phyloP scores from a whole-genome alignment of 2,113 vertebrate species.

The Antidorcas marsupialis region DNA sequence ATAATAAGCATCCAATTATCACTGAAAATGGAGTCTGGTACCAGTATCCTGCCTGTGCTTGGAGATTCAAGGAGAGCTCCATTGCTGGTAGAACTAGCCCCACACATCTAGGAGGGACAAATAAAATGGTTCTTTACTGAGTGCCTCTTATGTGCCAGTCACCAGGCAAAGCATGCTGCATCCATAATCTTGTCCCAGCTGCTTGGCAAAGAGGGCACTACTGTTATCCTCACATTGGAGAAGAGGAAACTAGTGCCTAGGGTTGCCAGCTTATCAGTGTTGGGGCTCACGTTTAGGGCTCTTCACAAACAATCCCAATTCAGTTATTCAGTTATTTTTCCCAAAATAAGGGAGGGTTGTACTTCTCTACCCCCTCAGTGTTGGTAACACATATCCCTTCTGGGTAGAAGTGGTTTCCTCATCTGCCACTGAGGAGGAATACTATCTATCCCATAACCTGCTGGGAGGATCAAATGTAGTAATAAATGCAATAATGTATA shows the following conservation, averaged over 20 bases:
- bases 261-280: neutral
- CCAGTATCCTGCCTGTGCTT: neutral
- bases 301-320: neutral
- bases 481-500: no score
- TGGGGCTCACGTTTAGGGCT: neutral
- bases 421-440: neutral
- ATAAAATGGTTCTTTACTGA: neutral
- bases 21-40: neutral
- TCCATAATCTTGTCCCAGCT: neutral
- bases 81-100: neutral
- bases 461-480: neutral
- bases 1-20: conserved; percentile 46
- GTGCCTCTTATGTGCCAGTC: neutral
- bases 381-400: neutral
- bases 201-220: rapidly evolving
- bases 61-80: neutral
- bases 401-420: neutral
- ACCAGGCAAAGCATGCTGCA: neutral
- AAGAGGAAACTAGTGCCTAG: neutral
- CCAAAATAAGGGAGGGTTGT: neutral
- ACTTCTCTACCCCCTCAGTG: neutral
- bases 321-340: neutral
- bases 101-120: neutral
- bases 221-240: neutral
- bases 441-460: neutral